These are phyloP conservation scores for Eumeta japonica DNA, from an alignment of 1,140 invertebrate species.

Conservation along the genomic window DNA sequence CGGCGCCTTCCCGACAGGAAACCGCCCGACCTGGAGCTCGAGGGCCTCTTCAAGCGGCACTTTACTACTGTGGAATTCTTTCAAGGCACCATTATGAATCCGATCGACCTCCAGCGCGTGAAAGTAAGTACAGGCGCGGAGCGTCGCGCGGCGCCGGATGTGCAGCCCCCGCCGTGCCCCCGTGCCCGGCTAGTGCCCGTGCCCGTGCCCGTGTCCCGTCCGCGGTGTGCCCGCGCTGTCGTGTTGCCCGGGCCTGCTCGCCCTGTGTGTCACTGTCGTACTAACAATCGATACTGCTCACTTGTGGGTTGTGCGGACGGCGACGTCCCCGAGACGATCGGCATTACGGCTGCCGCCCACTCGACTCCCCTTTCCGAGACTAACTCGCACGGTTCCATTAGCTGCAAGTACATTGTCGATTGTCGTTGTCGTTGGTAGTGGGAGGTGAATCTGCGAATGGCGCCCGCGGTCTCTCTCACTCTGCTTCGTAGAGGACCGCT, in stretches of 20 bases:
- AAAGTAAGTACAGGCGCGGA: conserved; percentile 76
- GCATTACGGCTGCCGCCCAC: conserved; percentile 52
- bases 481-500: too few species aligned
- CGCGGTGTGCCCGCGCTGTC: too few species aligned
- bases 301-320: too few species aligned
- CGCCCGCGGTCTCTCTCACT: too few species aligned
- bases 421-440: conserved; percentile 48
- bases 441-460: conserved; percentile 51
- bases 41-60: conserved; percentile 98
- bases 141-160: conserved; percentile 50
- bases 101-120: conserved; percentile 97
- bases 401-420: conserved; percentile 52
- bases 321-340: too few species aligned
- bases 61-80: conserved; percentile 99
- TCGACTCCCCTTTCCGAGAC: conserved; percentile 48
- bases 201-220: too few species aligned
- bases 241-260: too few species aligned
- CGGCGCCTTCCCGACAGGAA: conserved; percentile 71
- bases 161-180: too few species aligned
- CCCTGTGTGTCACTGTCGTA: conserved; percentile 33
- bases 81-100: conserved; percentile 99
- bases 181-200: too few species aligned
- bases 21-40: conserved; percentile 94
- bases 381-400: conserved; percentile 29
- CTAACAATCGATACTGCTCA: conserved; percentile 28